These are phyloP conservation scores for Micromussa lordhowensis DNA, from an alignment of 92 coral and sea anemone genomes.

Conservation along the genomic window DNA sequence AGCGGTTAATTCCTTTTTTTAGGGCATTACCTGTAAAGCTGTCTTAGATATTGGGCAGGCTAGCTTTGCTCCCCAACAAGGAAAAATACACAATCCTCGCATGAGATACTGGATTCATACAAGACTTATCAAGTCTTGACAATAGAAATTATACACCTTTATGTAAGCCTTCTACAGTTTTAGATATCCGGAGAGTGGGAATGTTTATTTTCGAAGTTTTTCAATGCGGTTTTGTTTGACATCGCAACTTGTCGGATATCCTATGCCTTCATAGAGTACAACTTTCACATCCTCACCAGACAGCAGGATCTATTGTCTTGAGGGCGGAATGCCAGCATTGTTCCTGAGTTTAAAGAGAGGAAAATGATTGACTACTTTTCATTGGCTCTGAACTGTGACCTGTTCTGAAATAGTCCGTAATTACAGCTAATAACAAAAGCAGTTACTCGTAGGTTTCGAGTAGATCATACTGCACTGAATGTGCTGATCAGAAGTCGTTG, in stretches of 20 bases:
- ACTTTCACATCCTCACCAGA: conserved; percentile 6
- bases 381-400: conserved; percentile 1
- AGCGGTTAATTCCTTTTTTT: not conserved
- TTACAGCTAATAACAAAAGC: not conserved
- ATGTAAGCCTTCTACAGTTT: not conserved
- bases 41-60: not conserved
- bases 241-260: conserved; percentile 21
- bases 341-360: conserved; percentile 14
- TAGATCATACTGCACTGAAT: not conserved
- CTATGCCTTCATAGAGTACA: conserved; percentile 29
- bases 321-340: conserved; percentile 55
- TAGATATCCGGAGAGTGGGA: not conserved
- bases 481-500: not conserved
- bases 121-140: not conserved
- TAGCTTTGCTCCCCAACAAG: not conserved
- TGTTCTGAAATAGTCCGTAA: not conserved
- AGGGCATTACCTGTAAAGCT: not conserved
- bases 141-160: not conserved
- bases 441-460: not conserved
- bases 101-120: not conserved
- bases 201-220: not conserved
- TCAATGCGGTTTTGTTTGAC: not conserved
- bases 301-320: conserved; percentile 18
- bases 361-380: not conserved
- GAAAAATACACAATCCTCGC: not conserved